phyloP scores from a whole-genome alignment of 2,888 invertebrate genomes.

The Antheraea yamamai region DNA sequence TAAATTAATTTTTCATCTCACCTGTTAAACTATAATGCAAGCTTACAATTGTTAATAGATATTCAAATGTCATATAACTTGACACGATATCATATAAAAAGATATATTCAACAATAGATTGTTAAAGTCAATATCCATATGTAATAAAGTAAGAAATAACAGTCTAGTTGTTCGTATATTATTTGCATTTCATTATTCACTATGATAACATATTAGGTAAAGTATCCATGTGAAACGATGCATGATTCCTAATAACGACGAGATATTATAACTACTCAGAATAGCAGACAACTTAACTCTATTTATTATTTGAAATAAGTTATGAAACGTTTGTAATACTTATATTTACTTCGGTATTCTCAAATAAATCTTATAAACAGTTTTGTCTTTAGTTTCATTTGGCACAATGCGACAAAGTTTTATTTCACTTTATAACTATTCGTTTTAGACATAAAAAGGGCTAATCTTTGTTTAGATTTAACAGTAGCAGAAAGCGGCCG shows the following conservation, averaged over 20 bases:
- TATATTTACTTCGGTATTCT: background rate
- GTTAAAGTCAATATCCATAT: no score
- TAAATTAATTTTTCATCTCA: background rate
- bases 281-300: background rate
- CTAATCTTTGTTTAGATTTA: no score
- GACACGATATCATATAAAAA: background rate
- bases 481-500: no score
- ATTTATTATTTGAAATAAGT: background rate
- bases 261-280: background rate
- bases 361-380: constrained; percentile 8
- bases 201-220: background rate
- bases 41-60: no score
- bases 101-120: no score
- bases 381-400: background rate
- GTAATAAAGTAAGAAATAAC: no score
- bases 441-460: background rate
- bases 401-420: background rate
- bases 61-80: background rate
- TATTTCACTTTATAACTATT: background rate
- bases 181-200: background rate
- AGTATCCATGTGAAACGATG: background rate
- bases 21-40: no score
- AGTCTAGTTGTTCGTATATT: no score
- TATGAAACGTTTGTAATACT: background rate
- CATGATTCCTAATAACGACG: background rate